Percentiles rank a stretch among this genome's conserved stretches.
Evolutionary conservation across 2,113 vertebrate species (phyloP).

Genomic region (Callaeas wilsoni): DNA sequence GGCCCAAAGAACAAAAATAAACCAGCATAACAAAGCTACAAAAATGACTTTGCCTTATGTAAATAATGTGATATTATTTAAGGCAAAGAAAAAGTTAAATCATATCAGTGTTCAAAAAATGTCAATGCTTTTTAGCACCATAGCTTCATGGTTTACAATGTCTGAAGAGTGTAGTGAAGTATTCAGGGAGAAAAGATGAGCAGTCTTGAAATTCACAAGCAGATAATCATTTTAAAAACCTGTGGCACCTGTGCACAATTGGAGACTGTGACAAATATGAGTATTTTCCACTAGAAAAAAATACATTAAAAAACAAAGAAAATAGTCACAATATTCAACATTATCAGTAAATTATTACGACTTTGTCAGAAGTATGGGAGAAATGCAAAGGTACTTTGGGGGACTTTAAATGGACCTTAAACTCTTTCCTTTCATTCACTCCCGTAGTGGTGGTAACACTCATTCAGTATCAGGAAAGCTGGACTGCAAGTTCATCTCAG

Average conservation of each 20-base stretch:
- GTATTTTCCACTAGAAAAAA: background rate
- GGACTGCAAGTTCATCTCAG: background rate
- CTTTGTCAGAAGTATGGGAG: background rate
- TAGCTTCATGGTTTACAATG: background rate
- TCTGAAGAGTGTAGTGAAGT: background rate
- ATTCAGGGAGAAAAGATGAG: background rate
- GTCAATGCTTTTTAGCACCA: background rate
- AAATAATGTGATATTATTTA: background rate
- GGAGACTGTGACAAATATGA: background rate
- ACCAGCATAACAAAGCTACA: background rate
- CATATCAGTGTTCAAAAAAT: background rate
- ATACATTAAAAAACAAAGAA: background rate
- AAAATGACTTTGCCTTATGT: background rate
- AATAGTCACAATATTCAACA: background rate
- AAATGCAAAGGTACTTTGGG: background rate
- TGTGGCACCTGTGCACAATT: accelerated
- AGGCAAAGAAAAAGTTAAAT: background rate
- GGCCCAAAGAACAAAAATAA: background rate
- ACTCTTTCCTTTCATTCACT: background rate
- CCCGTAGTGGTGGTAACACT: accelerated
- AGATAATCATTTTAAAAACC: background rate
- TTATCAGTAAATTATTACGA: background rate
- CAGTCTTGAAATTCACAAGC: background rate
- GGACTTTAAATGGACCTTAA: background rate
- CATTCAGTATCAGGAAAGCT: background rate